These are phyloP conservation scores for Erannis defoliaria DNA, from an alignment of 2,888 invertebrate species.

Conservation along the genomic window DNA sequence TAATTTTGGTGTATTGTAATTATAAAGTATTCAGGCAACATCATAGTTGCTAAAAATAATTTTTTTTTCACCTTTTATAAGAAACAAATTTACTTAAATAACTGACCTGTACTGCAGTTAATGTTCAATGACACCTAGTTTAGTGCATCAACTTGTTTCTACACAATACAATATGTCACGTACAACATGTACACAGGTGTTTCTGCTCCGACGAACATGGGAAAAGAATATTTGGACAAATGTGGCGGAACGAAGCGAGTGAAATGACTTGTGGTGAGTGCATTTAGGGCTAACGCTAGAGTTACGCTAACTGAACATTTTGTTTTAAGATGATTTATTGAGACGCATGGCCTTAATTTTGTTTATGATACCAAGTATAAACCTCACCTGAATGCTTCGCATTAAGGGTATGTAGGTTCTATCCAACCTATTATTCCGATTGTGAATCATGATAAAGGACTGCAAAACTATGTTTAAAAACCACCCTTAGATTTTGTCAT, in stretches of 20 bases:
- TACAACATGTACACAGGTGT: conserved; percentile 80
- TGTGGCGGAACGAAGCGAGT: conserved; percentile 84
- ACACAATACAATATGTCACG: conserved; percentile 36
- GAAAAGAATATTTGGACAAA: conserved; percentile 89
- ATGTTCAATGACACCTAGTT: conserved; percentile 1
- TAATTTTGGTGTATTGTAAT: too few species aligned
- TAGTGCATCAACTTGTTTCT: conserved; percentile 32
- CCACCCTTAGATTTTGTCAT: not conserved
- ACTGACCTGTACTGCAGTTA: not conserved
- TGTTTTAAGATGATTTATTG: too few species aligned
- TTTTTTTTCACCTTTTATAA: too few species aligned
- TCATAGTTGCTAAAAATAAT: too few species aligned
- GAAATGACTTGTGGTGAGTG: conserved; percentile 89
- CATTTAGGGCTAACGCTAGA: conserved; percentile 12
- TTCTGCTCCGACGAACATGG: conserved; percentile 88
- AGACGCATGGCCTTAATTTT: too few species aligned
- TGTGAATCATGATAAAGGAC: conserved; percentile 17
- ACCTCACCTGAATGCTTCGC: conserved; percentile 18
- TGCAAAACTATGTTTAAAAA: not conserved
- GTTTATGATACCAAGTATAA: not conserved
- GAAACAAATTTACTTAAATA: too few species aligned
- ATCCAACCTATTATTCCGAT: conserved; percentile 1
- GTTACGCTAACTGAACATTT: not conserved
- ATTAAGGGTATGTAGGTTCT: conserved; percentile 1
- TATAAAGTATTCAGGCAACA: too few species aligned